Percentiles rank a stretch among this genome's conserved stretches.
These are phyloP conservation scores for Phoeniculus purpureus DNA, from an alignment of 2,797 vertebrate species.

Conservation along the genomic window DNA sequence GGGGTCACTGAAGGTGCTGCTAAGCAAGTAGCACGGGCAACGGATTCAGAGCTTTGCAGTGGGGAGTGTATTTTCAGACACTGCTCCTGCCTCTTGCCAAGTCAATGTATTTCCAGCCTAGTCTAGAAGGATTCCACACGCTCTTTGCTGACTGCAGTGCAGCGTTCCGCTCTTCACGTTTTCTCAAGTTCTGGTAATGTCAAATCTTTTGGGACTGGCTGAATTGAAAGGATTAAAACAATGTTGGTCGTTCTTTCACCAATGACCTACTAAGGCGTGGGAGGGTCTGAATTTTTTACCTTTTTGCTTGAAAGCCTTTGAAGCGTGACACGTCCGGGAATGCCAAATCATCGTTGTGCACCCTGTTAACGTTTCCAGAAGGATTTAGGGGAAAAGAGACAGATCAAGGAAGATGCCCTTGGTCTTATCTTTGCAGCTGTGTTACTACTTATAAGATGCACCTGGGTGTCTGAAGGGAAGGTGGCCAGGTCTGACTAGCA, in stretches of 20 bases:
- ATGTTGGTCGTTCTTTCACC: not conserved
- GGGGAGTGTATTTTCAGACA: not conserved
- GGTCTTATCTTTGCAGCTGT: not conserved
- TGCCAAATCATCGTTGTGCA: not conserved
- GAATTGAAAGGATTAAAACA: not conserved
- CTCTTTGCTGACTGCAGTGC: not conserved
- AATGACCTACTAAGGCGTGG: not conserved
- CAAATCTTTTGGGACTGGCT: not conserved
- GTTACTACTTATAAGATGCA: not conserved
- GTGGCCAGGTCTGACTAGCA: not conserved
- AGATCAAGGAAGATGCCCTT: too few relatives aligned
- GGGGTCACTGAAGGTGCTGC: not conserved
- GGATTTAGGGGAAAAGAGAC: too few relatives aligned
- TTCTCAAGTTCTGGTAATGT: not conserved
- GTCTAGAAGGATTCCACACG: not conserved
- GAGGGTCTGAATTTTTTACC: not conserved
- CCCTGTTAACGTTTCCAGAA: too few relatives aligned
- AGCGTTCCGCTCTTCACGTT: not conserved
- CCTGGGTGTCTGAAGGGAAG: not conserved
- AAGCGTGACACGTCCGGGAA: not conserved
- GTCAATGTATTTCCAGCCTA: not conserved
- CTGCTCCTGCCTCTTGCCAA: not conserved
- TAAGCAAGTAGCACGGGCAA: not conserved
- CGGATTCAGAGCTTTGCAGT: not conserved
- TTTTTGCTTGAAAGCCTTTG: not conserved